Evolutionary conservation across 1,140 invertebrate species (phyloP), one percentile per base, ranked within the genome.

Genomic region (Drosophila rufa): DNA sequence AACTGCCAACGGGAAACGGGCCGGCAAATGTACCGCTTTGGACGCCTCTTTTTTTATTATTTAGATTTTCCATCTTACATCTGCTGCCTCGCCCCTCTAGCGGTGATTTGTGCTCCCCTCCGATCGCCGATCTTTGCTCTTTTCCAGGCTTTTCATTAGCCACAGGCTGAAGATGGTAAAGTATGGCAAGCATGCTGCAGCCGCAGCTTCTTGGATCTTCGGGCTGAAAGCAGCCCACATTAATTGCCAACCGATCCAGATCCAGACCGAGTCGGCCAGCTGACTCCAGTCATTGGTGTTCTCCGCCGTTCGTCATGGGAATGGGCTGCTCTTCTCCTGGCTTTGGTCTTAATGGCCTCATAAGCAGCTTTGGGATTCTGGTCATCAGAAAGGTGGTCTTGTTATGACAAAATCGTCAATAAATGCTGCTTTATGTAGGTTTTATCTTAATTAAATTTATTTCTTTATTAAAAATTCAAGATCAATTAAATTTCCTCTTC

Each of bases 11-110:
- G 75, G 75, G 67, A 79, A 83, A 75, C 60, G 46, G 69, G 62
- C 56, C 57, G 75, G 58, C 62, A 65, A 79, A 89, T 81, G 78
- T 84, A 90, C 84, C 84, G 84, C 85, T 89, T 80, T 60, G 50
- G 75, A 53, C 75, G 78, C 36, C 43, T 46, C 15, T 51, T 73
- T 69, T 56, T 67, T 67, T 77, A 42, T 51, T 70, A 38, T 71
- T 47, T 70, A 15, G n/a, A 33, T 73, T 73, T 58, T 59, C 50
- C 79, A 77, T 77, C 64, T 69, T 38, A 8, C 51, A 27, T 36
- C 36, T 47, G 33, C 9, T 17, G 30, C 47, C 17, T 17, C 25
- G 53, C 53, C 77, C 66, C 71, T 68, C 65, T 80, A 80, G 70
- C 83, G 64, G 79, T 82, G 82, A 67, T 76, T 79, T 67, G 55